Base-by-base conservation (phyloP, 2,888 invertebrate species). In the Druceiella hillmani region DNA sequence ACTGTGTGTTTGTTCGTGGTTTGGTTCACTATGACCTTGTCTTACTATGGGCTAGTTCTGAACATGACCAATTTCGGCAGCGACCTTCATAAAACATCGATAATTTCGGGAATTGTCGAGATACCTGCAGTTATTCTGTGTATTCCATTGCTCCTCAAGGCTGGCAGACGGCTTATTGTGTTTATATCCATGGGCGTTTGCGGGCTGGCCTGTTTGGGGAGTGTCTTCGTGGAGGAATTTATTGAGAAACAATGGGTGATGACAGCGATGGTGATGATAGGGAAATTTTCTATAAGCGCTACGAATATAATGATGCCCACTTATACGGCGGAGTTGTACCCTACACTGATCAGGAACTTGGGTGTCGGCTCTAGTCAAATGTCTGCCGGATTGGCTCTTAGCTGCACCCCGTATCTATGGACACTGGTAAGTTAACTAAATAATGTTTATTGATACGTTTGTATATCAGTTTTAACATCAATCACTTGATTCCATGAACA, bases 311-410 rank as follows among this genome's bases (percentile, higher is more conserved):
- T 74, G 3, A 64, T 73, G 55, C 75, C 75, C 2, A 69, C 83
- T 3, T 82, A 77, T 55, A 77, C 80, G 6, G 78, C 81, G 0
- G 83, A 83, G 55, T 57, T 83, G 5, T 82, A 79, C 53, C 83
- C 83, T 1, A 83, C 83, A 0, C 78, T 78, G 3, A 75, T 81
- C 7, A 61, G 83, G 35, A 83, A 81, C 53, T 74, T 79, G 33
- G 81, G 80, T 3, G 76, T 83, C 44, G 83, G 65, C 3, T 65
- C 74, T 1, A 70, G 72, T 13, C 74, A 75, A 46, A 69, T 73
- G 14, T 61, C 71, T 2, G 74, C 74, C 2, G 69, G 75, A 10
- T 57, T 74, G 5, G 74, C 75, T 2, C 56, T 75, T 29, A 71
- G 75, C 58, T 48, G 74, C 22, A 69, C 75, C 1, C 76, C 76